phyloP scores from a whole-genome alignment of 2,797 vertebrate species.

The Lepus oiostolus region DNA sequence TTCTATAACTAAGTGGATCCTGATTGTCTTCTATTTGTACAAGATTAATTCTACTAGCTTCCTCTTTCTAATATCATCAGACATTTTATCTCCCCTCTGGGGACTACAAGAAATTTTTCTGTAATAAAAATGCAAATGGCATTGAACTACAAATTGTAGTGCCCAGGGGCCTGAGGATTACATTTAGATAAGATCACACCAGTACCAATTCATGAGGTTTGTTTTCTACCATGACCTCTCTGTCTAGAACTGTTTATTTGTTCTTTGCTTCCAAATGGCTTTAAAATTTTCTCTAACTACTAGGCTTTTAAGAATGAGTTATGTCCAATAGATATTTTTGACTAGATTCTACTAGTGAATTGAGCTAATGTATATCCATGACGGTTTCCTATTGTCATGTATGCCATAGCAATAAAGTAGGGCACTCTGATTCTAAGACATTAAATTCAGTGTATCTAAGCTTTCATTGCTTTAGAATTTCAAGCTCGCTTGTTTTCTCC shows the following conservation, averaged over 20 bases:
- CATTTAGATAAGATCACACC: constrained; percentile 61
- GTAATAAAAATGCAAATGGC: constrained; percentile 63
- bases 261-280: constrained; percentile 42
- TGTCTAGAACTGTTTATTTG: constrained; percentile 49
- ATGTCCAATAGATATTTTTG: constrained; percentile 26
- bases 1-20: constrained; percentile 45
- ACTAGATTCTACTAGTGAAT: neutral
- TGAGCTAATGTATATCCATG: neutral
- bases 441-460: neutral
- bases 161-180: constrained; percentile 40
- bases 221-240: constrained; percentile 15
- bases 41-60: constrained; percentile 49
- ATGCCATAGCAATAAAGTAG: neutral
- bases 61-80: constrained; percentile 44
- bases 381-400: neutral
- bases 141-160: constrained; percentile 59
- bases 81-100: constrained; percentile 41
- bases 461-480: neutral
- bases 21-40: constrained; percentile 55
- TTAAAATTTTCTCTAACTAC: constrained; percentile 52
- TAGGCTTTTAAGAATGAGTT: constrained; percentile 44
- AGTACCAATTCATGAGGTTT: neutral
- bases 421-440: neutral
- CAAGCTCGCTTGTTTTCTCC: neutral
- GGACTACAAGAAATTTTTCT: constrained; percentile 67